Base-by-base conservation (phyloP, 2,797 vertebrate species). In the Leptatherina wallacei region DNA sequence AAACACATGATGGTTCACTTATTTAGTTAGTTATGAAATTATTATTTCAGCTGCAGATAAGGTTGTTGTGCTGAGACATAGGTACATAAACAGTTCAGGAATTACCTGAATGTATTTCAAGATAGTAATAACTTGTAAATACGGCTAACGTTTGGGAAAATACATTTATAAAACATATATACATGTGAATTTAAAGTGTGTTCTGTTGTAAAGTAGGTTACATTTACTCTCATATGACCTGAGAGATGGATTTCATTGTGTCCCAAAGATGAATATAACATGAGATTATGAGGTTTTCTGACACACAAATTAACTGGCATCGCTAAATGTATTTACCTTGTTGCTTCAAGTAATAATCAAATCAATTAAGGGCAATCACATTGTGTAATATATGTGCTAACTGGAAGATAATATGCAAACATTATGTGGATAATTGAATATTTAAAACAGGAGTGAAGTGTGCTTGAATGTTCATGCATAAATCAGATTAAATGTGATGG, bases 401-500 rank as follows among this genome's bases (percentile, higher is more conserved):
- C 51, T 75, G 49, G 58, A 27, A 69, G 63, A 69, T 58, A 75
- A 70, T 73, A 74, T 75, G 29, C 61, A 75, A 80, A 75, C 67
- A 75, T 73, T 49, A 76, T 44, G 58, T 71, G 65, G 49, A 85
- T 81, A 64, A 83, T 65, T 78, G 40, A 59, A 71, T 13, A 74
- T 77, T 68, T 67, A 42, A 75, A 85, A 78, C 20, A 67, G 75
- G 6, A 71, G 78, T 69, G 54, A 67, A 56, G 51, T 35, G 24
- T 14, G 51, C 54, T 57, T 71, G 33, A 80, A 75, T 70, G 60
- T 61, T 57, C 22, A 58, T 63, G 65, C 73, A 65, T 74, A 73
- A 88, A 88, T 87, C 77, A 69, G 84, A 89, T 86, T 82, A 82
- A 81, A 87, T 75, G 60, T 63, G 40, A 79, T 72, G 67, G 61